These are phyloP conservation scores for Solenodon paradoxus DNA, from an alignment of 2,113 vertebrate species.

Conservation along the genomic window DNA sequence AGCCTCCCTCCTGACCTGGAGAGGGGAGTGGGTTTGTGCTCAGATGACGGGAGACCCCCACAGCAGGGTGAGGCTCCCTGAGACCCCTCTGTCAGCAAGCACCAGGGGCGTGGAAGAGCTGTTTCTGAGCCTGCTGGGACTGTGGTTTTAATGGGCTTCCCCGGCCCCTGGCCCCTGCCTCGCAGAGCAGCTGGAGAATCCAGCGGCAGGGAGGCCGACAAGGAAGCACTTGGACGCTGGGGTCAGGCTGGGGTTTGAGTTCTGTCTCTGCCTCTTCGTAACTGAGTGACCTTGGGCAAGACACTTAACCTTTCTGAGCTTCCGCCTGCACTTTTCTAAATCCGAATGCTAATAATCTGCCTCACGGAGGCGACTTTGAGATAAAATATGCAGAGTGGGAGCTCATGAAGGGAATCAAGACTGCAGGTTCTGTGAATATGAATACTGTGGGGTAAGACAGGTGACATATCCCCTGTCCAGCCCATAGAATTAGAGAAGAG, in stretches of 20 bases:
- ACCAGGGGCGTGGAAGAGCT: neutral
- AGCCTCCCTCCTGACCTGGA: neutral
- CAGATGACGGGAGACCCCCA: neutral
- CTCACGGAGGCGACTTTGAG: neutral
- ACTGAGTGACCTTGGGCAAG: neutral
- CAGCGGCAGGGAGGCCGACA: neutral
- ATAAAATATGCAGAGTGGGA: neutral
- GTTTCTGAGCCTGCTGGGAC: neutral
- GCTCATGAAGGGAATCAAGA: neutral
- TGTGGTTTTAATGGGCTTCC: neutral
- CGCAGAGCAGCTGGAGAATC: neutral
- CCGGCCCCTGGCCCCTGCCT: neutral
- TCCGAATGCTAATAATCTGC: neutral
- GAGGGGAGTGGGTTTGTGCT: neutral
- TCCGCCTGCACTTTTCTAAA: neutral
- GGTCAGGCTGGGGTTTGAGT: neutral
- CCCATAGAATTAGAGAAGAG: neutral
- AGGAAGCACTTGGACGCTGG: neutral
- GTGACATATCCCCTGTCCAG: neutral
- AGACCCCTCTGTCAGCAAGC: neutral
- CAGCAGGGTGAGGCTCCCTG: neutral
- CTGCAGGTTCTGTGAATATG: neutral
- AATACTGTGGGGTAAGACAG: neutral
- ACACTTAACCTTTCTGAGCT: neutral
- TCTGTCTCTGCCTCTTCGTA: neutral